Conservation (phyloP, 2,113 vertebrate species). For the Cathartes aura region DNA sequence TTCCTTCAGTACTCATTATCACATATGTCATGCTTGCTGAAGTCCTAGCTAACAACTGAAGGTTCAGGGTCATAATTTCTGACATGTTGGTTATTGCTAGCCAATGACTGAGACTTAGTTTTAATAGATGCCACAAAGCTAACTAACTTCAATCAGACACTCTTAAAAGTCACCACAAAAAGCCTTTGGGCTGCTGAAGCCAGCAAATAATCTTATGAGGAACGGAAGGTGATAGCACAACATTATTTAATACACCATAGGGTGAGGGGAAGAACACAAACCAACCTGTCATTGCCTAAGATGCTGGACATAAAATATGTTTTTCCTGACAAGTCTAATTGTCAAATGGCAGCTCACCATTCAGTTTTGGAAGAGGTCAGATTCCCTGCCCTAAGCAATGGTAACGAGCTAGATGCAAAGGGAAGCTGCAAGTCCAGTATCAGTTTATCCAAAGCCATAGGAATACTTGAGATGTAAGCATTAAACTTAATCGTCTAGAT, state of each 20-base stretch:
- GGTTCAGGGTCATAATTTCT: constrained; percentile 11
- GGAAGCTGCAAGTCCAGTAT: not conserved
- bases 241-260: not conserved
- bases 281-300: not conserved
- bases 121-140: constrained; percentile 15
- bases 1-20: constrained; percentile 45
- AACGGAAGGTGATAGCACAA: not conserved
- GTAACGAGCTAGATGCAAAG: not conserved
- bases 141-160: not conserved
- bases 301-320: not conserved
- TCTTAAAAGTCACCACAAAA: constrained; percentile 16
- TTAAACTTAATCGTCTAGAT: not conserved
- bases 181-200: not conserved
- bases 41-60: not conserved
- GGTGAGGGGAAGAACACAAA: not conserved
- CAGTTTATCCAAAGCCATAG: not conserved
- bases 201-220: constrained; percentile 15
- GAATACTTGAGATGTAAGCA: not conserved
- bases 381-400: not conserved
- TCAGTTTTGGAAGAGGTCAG: not conserved
- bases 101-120: not conserved
- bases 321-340: not conserved
- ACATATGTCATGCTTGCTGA: not conserved
- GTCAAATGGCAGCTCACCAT: not conserved
- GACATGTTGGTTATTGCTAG: not conserved